A percentile compares a stretch with the other conserved stretches of the same genome.
These are phyloP conservation scores for Rhinopithecus roxellana DNA, from an alignment of 2,113 vertebrate species.

Conservation along the genomic window DNA sequence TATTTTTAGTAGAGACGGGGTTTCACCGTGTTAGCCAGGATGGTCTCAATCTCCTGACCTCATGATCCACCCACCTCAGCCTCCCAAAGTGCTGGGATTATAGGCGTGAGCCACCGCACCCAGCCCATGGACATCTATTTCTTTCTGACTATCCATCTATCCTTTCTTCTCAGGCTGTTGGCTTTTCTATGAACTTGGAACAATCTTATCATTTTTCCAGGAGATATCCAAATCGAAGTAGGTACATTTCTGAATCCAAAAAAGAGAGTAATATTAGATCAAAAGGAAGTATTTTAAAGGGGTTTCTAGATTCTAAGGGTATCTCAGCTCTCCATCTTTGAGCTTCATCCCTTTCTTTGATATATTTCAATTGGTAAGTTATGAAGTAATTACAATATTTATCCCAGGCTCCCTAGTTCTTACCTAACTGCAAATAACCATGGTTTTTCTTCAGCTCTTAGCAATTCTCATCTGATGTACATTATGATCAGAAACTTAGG, in stretches of 20 bases:
- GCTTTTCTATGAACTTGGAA: background rate
- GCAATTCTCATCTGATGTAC: background rate
- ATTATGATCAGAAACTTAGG: background rate
- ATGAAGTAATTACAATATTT: slow-evolving; percentile 18
- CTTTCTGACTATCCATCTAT: background rate
- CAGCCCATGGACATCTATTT: background rate
- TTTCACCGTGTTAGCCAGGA: no score
- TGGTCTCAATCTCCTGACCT: no score
- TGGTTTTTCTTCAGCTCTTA: background rate
- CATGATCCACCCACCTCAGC: no score
- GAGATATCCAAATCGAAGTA: background rate
- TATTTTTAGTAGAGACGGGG: no score
- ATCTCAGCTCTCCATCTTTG: background rate
- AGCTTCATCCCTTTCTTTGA: background rate
- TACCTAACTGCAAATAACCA: background rate
- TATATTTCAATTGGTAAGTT: slow-evolving; percentile 16
- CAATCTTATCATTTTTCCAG: background rate
- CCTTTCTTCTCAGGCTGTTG: background rate
- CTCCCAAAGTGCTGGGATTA: no score
- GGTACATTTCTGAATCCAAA: background rate
- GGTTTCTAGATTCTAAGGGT: background rate
- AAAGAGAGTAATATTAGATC: background rate
- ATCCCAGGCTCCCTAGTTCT: background rate
- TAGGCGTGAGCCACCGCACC: no score
- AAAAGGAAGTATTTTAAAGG: background rate